phyloP scores from a whole-genome alignment of 2,113 vertebrate genomes.

The Dermatemys mawii region DNA sequence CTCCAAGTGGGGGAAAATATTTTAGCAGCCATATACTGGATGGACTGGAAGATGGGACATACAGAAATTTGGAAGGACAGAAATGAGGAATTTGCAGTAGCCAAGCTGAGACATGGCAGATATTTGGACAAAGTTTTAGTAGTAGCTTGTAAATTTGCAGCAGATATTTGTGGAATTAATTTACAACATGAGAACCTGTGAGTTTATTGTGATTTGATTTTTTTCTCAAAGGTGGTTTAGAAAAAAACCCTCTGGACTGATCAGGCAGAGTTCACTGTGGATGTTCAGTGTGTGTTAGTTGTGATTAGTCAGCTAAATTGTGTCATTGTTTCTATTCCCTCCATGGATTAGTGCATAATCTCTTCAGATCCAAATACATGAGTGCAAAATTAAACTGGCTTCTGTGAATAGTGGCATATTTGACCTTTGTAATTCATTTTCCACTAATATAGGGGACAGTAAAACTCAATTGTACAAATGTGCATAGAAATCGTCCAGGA shows the following conservation, averaged over 20 bases:
- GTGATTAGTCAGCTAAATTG: neutral
- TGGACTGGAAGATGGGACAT: neutral
- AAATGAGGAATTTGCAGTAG: neutral
- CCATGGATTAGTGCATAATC: neutral
- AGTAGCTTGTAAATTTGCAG: too few relatives aligned
- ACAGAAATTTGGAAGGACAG: neutral
- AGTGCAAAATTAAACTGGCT: too few relatives aligned
- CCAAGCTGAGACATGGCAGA: neutral
- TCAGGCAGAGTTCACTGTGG: neutral
- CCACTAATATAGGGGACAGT: neutral
- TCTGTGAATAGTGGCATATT: neutral
- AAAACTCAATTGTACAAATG: neutral
- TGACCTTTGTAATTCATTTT: neutral
- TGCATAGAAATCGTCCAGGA: neutral
- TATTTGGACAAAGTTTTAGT: too few relatives aligned
- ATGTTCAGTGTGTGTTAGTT: neutral
- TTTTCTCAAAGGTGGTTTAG: neutral
- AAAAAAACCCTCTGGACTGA: conserved; percentile 4
- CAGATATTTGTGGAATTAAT: too few relatives aligned
- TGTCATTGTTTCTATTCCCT: conserved; percentile 8
- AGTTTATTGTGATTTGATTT: neutral
- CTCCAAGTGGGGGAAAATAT: neutral
- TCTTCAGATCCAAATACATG: neutral
- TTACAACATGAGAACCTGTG: too few relatives aligned
- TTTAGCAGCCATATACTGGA: neutral